phyloP scores from a whole-genome alignment of 2,888 invertebrate genomes.

The Mythimna ferrago region DNA sequence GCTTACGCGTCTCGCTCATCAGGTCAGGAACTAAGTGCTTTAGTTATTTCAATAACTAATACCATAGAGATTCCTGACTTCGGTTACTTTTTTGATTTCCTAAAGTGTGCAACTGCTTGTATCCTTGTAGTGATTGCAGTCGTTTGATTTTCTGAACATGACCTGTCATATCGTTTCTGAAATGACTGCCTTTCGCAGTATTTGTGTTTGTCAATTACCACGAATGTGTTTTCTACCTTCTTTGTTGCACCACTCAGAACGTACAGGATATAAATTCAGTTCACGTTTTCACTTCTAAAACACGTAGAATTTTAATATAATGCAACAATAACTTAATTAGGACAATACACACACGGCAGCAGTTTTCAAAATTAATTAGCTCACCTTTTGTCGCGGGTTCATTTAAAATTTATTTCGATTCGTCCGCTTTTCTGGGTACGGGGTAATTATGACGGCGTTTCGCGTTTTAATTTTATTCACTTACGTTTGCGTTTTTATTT shows the following conservation, averaged over 20 bases:
- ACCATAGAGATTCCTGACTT: background rate
- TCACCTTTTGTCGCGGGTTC: slow-evolving; percentile 72
- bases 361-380: slow-evolving; percentile 77
- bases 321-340: slow-evolving; percentile 62
- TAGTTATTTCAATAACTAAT: background rate
- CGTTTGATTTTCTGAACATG: background rate
- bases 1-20: slow-evolving; percentile 1
- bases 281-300: slow-evolving; percentile 6
- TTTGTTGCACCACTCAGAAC: background rate
- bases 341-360: slow-evolving; percentile 68
- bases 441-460: slow-evolving; percentile 62
- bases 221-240: background rate
- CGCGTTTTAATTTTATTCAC: slow-evolving; percentile 63
- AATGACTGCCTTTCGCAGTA: background rate
- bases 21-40: background rate
- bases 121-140: background rate
- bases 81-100: background rate
- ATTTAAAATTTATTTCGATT: slow-evolving; percentile 77
- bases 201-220: background rate
- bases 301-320: slow-evolving; percentile 36
- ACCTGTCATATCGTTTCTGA: background rate
- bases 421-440: slow-evolving; percentile 64
- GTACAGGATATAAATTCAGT: background rate
- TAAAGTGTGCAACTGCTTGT: background rate
- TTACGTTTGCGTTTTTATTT: slow-evolving; percentile 65